These are phyloP conservation scores for Phoxinus dragarum DNA, from an alignment of 2,797 vertebrate genomes.

Conservation along the genomic window DNA sequence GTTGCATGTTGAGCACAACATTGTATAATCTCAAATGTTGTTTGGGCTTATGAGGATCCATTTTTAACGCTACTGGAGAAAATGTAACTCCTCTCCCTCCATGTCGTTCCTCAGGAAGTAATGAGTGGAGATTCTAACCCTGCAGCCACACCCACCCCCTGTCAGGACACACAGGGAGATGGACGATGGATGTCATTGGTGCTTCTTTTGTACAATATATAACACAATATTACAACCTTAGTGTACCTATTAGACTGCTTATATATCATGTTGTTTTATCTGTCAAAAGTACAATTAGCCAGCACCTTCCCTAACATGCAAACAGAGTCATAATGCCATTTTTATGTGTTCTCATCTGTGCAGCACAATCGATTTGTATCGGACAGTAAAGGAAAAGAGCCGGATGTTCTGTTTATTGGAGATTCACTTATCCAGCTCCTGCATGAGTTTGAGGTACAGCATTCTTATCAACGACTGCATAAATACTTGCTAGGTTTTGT, in stretches of 20 bases:
- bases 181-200: constrained; percentile 92
- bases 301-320: not conserved
- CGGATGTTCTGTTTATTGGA: constrained; percentile 91
- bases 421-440: constrained; percentile 89
- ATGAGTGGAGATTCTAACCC: constrained; percentile 88
- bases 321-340: not conserved
- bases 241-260: not conserved
- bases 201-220: constrained; percentile 14
- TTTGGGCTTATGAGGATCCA: not conserved
- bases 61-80: not conserved
- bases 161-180: constrained; percentile 85
- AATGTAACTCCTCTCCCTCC: constrained; percentile 5
- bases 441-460: constrained; percentile 87
- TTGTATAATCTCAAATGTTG: not conserved
- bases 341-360: constrained; percentile 1
- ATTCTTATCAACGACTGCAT: not conserved
- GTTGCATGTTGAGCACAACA: not conserved
- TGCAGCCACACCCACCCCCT: constrained; percentile 86
- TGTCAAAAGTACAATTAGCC: not conserved
- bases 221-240: not conserved
- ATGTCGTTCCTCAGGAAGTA: constrained; percentile 54
- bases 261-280: not conserved
- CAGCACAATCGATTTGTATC: constrained; percentile 91
- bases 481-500: not conserved
- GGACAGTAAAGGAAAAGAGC: constrained; percentile 92